Conservation (phyloP, 64 coral and sea anemone genomes). For the Trachythela sp. region DNA sequence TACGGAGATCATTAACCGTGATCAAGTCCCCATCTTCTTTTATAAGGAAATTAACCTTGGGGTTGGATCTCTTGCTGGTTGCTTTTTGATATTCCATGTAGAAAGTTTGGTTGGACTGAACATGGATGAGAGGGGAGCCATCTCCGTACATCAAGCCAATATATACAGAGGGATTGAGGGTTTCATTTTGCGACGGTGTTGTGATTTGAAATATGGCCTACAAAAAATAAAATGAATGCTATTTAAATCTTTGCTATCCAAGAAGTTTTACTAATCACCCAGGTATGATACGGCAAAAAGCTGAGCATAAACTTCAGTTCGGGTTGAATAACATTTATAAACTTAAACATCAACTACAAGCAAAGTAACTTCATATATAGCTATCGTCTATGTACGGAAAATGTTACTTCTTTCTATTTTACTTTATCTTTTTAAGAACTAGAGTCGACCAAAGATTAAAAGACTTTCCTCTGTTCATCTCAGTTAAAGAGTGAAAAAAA, state of each 20-base stretch:
- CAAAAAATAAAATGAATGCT: neutral
- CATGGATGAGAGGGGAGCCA: slow-evolving; percentile 60
- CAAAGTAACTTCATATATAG: too few species aligned
- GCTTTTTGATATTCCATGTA: slow-evolving; percentile 96
- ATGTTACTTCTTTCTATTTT: too few species aligned
- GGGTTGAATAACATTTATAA: too few species aligned
- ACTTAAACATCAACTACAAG: too few species aligned
- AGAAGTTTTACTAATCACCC: too few species aligned
- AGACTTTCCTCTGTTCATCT: too few species aligned
- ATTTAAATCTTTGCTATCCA: neutral
- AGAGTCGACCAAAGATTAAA: too few species aligned
- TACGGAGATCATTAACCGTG: slow-evolving; percentile 80
- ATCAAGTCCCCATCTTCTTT: slow-evolving; percentile 72
- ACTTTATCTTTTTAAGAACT: too few species aligned
- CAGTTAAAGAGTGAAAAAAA: too few species aligned
- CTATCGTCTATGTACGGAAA: too few species aligned
- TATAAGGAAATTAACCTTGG: slow-evolving; percentile 76
- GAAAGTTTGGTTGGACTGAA: slow-evolving; percentile 65
- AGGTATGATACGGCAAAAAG: neutral
- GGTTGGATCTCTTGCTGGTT: slow-evolving; percentile 75
- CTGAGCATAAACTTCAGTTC: too few species aligned
- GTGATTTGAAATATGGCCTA: slow-evolving; percentile 71
- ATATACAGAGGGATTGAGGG: slow-evolving; percentile 54
- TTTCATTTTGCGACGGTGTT: slow-evolving; percentile 29
- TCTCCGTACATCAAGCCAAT: slow-evolving; percentile 75